A percentile compares a stretch with the other conserved stretches of the same genome.
These are phyloP conservation scores for Lycia hirtaria DNA, from an alignment of 2,888 invertebrate species.

Conservation along the genomic window DNA sequence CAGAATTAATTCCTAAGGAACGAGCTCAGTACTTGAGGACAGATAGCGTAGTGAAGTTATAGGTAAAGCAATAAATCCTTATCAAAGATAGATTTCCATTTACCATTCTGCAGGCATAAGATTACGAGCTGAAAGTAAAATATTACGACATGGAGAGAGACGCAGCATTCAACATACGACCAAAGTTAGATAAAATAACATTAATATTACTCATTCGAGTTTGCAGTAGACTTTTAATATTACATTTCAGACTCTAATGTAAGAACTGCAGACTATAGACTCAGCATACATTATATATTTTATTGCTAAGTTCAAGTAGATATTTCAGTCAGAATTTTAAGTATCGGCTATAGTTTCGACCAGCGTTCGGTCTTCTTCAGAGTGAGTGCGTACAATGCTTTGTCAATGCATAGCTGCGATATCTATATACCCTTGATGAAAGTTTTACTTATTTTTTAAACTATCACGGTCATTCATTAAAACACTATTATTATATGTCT, in stretches of 20 bases:
- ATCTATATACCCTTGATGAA: too few species aligned
- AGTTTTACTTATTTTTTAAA: too few species aligned
- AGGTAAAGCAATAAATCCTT: constrained; percentile 18
- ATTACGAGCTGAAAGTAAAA: constrained; percentile 6
- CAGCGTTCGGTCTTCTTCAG: too few species aligned
- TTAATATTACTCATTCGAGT: constrained; percentile 5
- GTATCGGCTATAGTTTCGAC: too few species aligned
- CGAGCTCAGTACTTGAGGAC: too few species aligned
- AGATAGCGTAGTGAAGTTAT: not conserved
- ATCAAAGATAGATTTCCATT: constrained; percentile 20
- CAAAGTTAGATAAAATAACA: constrained; percentile 5
- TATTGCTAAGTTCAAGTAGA: too few species aligned
- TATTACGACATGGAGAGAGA: constrained; percentile 33
- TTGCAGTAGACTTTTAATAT: not conserved
- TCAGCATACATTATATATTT: not conserved
- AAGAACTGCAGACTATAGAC: not conserved
- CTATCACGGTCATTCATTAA: too few species aligned
- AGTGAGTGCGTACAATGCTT: too few species aligned
- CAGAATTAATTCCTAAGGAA: too few species aligned
- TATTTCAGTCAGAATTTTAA: too few species aligned
- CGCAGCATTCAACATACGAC: constrained; percentile 17
- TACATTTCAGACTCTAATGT: not conserved
- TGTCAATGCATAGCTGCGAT: too few species aligned
- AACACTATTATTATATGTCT: too few species aligned
- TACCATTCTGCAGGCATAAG: constrained; percentile 20